Evolutionary conservation across 2,797 vertebrate genomes (phyloP).

Genomic region (Emys orbicularis): DNA sequence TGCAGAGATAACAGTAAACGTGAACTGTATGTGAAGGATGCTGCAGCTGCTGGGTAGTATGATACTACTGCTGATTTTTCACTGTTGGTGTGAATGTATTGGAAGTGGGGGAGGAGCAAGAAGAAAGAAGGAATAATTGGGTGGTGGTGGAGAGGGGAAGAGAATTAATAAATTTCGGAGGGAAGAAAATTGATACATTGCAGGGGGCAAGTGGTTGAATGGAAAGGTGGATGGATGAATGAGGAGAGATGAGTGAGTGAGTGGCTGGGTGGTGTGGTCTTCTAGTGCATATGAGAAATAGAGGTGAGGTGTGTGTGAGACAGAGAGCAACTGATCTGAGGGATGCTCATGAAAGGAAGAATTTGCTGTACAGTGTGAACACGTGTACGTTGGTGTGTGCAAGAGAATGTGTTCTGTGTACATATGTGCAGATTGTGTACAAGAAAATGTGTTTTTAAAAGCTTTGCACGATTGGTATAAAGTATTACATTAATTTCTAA

Average conservation of each 20-base stretch:
- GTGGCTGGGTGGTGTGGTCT: background rate
- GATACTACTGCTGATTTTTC: background rate
- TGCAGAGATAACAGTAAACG: background rate
- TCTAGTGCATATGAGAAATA: background rate
- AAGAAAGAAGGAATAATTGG: background rate
- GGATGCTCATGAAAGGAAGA: background rate
- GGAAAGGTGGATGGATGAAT: background rate
- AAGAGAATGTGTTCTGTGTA: background rate
- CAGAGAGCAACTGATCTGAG: background rate
- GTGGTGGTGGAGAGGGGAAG: background rate
- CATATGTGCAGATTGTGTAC: background rate
- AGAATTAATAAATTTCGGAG: background rate
- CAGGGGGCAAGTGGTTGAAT: background rate
- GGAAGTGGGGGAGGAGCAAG: too few species aligned
- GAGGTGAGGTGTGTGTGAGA: background rate
- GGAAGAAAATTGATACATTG: background rate
- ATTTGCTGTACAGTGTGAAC: background rate
- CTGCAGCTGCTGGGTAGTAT: background rate
- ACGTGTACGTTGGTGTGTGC: background rate
- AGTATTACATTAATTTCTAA: too few species aligned
- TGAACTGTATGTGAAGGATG: background rate
- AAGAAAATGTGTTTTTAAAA: background rate
- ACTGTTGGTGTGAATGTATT: background rate
- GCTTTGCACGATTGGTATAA: too few species aligned
- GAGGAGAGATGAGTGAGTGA: background rate